These are phyloP conservation scores for Eulemur coronatus DNA, from an alignment of 2,797 vertebrate species.

Conservation along the genomic window DNA sequence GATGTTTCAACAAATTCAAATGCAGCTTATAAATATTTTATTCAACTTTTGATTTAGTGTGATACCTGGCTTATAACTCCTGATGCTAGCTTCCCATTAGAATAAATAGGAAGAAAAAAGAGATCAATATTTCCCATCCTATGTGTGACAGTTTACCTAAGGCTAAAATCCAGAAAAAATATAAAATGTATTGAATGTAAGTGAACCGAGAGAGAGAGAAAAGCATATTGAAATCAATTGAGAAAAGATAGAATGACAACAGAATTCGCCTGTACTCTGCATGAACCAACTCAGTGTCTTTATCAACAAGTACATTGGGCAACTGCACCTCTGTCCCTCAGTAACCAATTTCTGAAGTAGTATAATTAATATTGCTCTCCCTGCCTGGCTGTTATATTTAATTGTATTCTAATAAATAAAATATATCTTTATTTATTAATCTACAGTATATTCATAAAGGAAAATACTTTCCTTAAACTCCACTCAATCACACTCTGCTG, in stretches of 20 bases:
- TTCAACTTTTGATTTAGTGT: slow-evolving; percentile 37
- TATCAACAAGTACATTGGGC: background rate
- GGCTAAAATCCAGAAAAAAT: slow-evolving; percentile 12
- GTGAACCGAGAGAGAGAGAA: background rate
- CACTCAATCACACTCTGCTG: background rate
- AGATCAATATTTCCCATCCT: background rate
- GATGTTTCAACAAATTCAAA: slow-evolving; percentile 48
- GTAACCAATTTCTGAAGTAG: background rate
- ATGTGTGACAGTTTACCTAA: background rate
- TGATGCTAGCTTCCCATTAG: background rate
- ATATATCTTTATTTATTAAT: slow-evolving; percentile 13
- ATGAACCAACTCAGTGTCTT: background rate
- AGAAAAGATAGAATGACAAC: background rate
- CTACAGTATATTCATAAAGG: background rate
- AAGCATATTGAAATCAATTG: background rate
- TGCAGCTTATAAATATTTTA: slow-evolving; percentile 52
- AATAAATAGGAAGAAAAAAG: background rate
- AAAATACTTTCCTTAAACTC: background rate
- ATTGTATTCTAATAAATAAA: background rate
- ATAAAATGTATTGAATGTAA: background rate
- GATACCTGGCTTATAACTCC: background rate
- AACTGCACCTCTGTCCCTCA: background rate
- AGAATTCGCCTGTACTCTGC: background rate
- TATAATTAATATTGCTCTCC: background rate
- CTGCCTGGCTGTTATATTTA: background rate